phyloP scores from a whole-genome alignment of 2,797 vertebrate species.

The Parambassis ranga region DNA sequence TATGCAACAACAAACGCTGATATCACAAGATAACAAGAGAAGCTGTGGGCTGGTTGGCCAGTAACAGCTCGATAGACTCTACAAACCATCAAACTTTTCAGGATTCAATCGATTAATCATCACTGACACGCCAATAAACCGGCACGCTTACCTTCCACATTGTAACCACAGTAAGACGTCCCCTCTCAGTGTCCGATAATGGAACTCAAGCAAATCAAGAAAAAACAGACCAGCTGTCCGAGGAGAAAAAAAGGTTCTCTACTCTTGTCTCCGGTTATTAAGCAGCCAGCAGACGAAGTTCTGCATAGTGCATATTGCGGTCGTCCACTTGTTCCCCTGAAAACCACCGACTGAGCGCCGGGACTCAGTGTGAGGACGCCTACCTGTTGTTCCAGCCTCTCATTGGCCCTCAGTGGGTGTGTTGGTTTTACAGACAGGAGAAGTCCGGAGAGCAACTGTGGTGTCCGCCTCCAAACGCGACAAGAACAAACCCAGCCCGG shows the following conservation, averaged over 20 bases:
- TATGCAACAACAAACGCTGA: conserved; percentile 63
- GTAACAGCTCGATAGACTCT: neutral
- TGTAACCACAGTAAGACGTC: conserved; percentile 1
- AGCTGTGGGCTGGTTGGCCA: neutral
- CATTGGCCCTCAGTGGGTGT: conserved; percentile 26
- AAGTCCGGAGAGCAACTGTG: conserved; percentile 17
- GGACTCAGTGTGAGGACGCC: conserved; percentile 38
- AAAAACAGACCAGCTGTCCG: neutral
- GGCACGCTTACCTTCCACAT: conserved; percentile 52
- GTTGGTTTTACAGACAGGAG: conserved; percentile 3
- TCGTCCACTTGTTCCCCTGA: neutral
- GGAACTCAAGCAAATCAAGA: neutral
- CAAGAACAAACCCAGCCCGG: neutral
- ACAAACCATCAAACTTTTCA: neutral
- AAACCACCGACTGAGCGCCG: neutral
- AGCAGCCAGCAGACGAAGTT: neutral
- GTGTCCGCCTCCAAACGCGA: neutral
- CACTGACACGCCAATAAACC: neutral
- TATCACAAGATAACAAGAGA: conserved; percentile 33
- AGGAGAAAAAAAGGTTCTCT: neutral
- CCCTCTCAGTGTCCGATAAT: neutral
- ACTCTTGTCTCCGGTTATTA: neutral
- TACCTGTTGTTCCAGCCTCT: conserved; percentile 70
- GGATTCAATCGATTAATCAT: too few species aligned
- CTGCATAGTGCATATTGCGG: neutral